phyloP scores from a whole-genome alignment of 2,797 vertebrate species.

The Crypturellus tataupa region DNA sequence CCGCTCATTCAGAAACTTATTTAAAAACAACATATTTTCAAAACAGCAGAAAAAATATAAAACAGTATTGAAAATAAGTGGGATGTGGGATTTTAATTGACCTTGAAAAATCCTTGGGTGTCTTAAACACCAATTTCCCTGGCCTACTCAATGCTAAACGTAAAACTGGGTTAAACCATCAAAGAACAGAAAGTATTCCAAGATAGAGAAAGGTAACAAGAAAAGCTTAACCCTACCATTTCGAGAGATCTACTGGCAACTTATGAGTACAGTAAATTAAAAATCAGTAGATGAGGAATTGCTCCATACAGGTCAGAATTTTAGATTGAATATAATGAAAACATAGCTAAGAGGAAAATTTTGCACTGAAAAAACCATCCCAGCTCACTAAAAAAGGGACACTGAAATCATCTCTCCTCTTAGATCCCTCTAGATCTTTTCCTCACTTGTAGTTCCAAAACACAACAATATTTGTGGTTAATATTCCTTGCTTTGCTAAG shows the following conservation, averaged over 20 bases:
- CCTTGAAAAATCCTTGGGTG: not conserved
- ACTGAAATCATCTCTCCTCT: not conserved
- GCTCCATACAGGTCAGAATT: not conserved
- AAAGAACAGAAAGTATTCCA: not conserved
- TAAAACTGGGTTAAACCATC: not conserved
- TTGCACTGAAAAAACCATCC: not conserved
- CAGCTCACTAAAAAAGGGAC: not conserved
- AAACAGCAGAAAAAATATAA: not conserved
- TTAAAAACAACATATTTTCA: not conserved
- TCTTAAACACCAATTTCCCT: not conserved
- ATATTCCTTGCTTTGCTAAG: not conserved
- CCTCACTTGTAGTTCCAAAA: not conserved
- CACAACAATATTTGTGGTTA: fast-evolving
- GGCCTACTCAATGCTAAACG: not conserved
- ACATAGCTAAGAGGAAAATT: not conserved
- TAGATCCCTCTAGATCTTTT: not conserved
- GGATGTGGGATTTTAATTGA: not conserved
- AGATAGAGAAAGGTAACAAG: not conserved
- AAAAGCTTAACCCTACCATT: not conserved
- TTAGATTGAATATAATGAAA: not conserved
- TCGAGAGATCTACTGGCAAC: not conserved
- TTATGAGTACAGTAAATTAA: not conserved
- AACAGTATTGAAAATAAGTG: not conserved
- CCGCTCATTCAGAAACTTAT: not conserved
- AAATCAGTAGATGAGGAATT: not conserved